phyloP scores from a whole-genome alignment of 2,797 vertebrate species.

The Phoxinus dragarum region DNA sequence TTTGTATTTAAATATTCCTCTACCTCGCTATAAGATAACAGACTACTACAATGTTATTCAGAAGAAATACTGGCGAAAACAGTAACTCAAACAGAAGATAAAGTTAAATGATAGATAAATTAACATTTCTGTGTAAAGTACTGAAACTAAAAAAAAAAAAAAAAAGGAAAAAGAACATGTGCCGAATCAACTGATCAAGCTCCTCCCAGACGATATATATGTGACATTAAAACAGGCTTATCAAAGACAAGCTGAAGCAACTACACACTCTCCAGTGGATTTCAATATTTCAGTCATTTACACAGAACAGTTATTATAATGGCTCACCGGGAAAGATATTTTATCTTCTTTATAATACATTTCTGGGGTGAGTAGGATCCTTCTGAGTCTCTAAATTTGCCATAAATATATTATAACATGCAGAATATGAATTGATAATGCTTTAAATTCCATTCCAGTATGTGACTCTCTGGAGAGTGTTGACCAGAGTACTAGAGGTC shows the following conservation, averaged over 20 bases:
- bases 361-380: conserved; percentile 13
- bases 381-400: background rate
- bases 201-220: background rate
- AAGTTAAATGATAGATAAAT: background rate
- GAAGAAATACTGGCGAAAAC: background rate
- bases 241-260: conserved; percentile 1
- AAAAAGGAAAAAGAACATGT: background rate
- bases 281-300: background rate
- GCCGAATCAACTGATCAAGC: background rate
- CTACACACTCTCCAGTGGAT: background rate
- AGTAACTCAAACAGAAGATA: background rate
- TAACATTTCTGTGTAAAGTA: background rate
- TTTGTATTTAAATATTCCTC: background rate
- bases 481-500: conserved; percentile 33
- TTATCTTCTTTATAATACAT: conserved; percentile 5
- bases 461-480: conserved; percentile 47
- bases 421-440: background rate
- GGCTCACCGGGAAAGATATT: background rate
- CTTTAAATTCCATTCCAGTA: conserved; percentile 30
- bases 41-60: background rate
- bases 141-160: background rate
- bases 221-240: background rate
- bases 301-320: background rate
- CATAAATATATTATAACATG: background rate
- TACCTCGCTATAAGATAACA: background rate